Evolutionary conservation across 2,113 vertebrate species (phyloP).

Genomic region (Neolamprologus sp.): DNA sequence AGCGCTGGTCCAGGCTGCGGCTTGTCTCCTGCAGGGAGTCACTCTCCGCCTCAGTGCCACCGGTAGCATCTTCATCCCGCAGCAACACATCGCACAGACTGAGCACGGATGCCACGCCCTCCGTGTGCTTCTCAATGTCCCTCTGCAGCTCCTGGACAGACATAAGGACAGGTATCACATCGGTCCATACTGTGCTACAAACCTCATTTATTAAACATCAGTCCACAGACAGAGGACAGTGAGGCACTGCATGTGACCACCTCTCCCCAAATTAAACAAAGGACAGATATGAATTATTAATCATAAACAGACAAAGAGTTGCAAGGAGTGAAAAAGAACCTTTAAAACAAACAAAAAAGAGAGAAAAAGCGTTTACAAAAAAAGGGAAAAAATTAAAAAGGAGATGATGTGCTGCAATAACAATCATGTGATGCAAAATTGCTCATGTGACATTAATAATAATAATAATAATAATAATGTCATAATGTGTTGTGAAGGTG

Average conservation of each 20-base stretch:
- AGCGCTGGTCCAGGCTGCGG: slow-evolving; percentile 86
- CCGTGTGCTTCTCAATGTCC: slow-evolving; percentile 89
- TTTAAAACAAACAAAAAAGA: neutral
- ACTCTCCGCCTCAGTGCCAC: slow-evolving; percentile 76
- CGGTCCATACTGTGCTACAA: neutral
- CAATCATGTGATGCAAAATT: neutral
- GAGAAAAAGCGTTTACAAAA: neutral
- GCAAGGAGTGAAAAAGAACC: neutral
- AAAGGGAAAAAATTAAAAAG: neutral
- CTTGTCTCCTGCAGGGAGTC: slow-evolving; percentile 89
- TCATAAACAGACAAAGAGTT: neutral
- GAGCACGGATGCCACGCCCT: slow-evolving; percentile 84
- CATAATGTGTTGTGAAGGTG: neutral
- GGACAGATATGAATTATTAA: slow-evolving; percentile 29
- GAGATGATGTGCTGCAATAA: neutral
- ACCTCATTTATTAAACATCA: neutral
- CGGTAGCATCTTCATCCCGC: slow-evolving; percentile 80
- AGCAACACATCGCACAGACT: slow-evolving; percentile 84
- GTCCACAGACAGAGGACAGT: neutral
- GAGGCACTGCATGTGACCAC: neutral
- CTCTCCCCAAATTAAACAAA: slow-evolving; percentile 43
- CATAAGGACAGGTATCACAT: neutral
- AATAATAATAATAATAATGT: neutral
- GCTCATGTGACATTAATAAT: neutral
- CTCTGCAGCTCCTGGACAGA: slow-evolving; percentile 83